These are phyloP conservation scores for Oscheius sp. DNA, from an alignment of 1,140 invertebrate genomes.

Conservation along the genomic window DNA sequence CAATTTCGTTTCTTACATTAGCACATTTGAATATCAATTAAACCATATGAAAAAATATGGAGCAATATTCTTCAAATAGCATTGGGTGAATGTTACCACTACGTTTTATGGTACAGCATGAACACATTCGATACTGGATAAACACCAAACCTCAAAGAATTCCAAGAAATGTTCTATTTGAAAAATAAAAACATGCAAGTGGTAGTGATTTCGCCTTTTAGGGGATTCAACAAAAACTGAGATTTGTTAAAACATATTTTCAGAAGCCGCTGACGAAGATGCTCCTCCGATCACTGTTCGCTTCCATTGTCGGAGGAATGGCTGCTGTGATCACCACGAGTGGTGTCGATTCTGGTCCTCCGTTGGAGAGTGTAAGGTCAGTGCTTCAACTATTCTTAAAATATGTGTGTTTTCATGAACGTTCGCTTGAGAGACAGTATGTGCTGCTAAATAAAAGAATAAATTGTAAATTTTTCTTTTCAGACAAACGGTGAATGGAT, in stretches of 20 bases:
- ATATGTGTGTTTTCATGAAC: not conserved
- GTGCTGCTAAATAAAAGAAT: not conserved
- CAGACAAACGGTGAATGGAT: conserved; percentile 56
- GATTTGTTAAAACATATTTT: not conserved
- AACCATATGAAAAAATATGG: too few relatives aligned
- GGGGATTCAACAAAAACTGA: too few relatives aligned
- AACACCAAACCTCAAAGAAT: too few relatives aligned
- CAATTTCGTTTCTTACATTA: too few relatives aligned
- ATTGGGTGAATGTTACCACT: too few relatives aligned
- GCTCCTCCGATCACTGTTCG: conserved; percentile 48
- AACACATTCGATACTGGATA: too few relatives aligned
- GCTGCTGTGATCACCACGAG: conserved; percentile 61
- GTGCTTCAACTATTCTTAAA: not conserved
- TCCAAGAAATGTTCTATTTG: too few relatives aligned
- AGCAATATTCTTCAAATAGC: too few relatives aligned
- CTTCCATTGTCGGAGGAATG: conserved; percentile 58
- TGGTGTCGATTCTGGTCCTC: conserved; percentile 61
- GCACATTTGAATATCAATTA: too few relatives aligned
- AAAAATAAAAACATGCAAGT: too few relatives aligned
- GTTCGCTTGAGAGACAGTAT: not conserved
- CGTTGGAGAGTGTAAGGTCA: conserved; percentile 53
- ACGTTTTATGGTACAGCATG: too few relatives aligned
- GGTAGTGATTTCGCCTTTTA: too few relatives aligned
- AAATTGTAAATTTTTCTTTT: not conserved
- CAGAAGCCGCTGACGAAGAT: conserved; percentile 16